Evolutionary conservation across 2,888 invertebrate genomes (phyloP).

Genomic region (Busseola fusca): DNA sequence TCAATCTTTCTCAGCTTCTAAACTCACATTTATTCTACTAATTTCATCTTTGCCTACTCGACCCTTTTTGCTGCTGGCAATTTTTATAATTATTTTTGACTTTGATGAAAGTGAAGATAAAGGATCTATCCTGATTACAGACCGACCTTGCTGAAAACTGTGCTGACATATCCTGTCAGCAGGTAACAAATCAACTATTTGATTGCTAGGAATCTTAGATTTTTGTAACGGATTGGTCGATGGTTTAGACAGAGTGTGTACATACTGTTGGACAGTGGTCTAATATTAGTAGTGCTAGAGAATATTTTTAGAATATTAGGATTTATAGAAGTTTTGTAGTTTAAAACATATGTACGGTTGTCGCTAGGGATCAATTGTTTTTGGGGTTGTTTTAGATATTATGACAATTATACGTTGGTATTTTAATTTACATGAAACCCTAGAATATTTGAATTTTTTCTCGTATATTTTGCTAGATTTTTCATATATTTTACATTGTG

Average conservation of each 20-base stretch:
- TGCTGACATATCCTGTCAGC: conserved; percentile 89
- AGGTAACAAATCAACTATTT: conserved; percentile 82
- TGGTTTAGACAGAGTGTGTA: conserved; percentile 73
- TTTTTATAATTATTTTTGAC: conserved; percentile 54
- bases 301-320: conserved; percentile 68
- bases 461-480: conserved; percentile 57
- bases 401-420: conserved; percentile 51
- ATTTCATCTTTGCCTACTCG: conserved; percentile 60
- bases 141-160: conserved; percentile 88
- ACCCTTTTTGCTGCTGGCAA: conserved; percentile 64
- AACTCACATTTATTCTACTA: conserved; percentile 52
- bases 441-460: conserved; percentile 54
- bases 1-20: conserved; percentile 52
- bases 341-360: conserved; percentile 61
- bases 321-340: conserved; percentile 72
- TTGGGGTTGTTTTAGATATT: conserved; percentile 68
- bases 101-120: conserved; percentile 73
- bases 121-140: conserved; percentile 86
- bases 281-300: conserved; percentile 75
- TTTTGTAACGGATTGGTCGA: conserved; percentile 71
- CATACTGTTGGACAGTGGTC: conserved; percentile 60
- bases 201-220: conserved; percentile 85
- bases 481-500: conserved; percentile 38
- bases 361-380: conserved; percentile 68
- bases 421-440: conserved; percentile 51